phyloP scores from a whole-genome alignment of 1,140 invertebrate genomes.

The Anagrus nilaparvatae region DNA sequence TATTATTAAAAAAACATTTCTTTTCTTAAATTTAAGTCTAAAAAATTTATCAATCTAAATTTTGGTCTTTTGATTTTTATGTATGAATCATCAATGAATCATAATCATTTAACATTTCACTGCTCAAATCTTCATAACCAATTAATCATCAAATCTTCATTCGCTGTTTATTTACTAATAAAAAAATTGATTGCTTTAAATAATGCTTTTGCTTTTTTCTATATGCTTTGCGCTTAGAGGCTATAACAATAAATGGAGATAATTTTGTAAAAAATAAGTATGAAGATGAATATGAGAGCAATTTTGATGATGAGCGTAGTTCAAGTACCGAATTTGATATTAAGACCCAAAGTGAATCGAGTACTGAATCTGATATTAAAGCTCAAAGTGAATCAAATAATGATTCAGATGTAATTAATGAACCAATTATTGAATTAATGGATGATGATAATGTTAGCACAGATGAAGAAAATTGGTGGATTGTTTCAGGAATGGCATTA shows the following conservation, averaged over 20 bases:
- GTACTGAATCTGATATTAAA: neutral
- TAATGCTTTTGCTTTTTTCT: conserved; percentile 5
- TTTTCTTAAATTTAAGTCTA: too few relatives aligned
- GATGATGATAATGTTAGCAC: conserved; percentile 25
- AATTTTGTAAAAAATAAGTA: neutral
- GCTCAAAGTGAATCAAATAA: too few relatives aligned
- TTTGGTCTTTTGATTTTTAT: too few relatives aligned
- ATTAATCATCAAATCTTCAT: neutral
- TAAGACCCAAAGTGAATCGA: too few relatives aligned
- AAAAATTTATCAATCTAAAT: too few relatives aligned
- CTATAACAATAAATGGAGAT: neutral
- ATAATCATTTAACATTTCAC: too few relatives aligned
- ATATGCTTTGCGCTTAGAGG: conserved; percentile 3
- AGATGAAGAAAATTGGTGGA: conserved; percentile 27
- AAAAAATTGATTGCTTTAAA: neutral
- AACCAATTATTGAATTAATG: conserved; percentile 27
- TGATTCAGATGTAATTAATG: neutral
- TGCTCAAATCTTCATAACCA: too few relatives aligned
- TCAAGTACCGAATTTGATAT: neutral
- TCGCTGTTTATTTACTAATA: too few relatives aligned
- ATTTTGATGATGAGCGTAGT: neutral
- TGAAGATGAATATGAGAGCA: neutral
- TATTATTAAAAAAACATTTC: too few relatives aligned
- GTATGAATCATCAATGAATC: too few relatives aligned
- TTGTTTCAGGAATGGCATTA: conserved; percentile 42